Percentiles rank a stretch among this genome's conserved stretches.
phyloP scores from a whole-genome alignment of 2,797 vertebrate species.

The Catamblyrhynchus diadema region DNA sequence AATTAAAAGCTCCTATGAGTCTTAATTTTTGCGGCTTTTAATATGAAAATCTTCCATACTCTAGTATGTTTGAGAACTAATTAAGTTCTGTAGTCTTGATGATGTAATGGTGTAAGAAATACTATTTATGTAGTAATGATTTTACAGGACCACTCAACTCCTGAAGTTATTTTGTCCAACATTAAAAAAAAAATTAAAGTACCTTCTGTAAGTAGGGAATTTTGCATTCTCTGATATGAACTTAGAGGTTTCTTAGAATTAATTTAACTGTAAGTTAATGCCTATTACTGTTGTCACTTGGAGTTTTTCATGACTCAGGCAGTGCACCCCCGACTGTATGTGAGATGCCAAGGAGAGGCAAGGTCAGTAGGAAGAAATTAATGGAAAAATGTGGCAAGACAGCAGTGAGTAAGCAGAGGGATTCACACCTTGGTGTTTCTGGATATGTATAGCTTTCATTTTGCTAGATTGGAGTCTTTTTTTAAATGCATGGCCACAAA shows the following conservation, averaged over 20 bases:
- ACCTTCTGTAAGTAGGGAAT: neutral
- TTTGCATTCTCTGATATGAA: neutral
- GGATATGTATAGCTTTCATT: neutral
- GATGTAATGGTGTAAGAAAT: neutral
- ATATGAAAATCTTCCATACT: neutral
- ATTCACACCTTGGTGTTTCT: neutral
- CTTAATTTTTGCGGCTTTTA: constrained; percentile 38
- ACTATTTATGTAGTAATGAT: neutral
- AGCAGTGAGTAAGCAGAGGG: neutral
- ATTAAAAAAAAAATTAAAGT: neutral
- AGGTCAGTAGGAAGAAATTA: neutral
- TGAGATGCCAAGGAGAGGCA: neutral
- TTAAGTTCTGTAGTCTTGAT: neutral
- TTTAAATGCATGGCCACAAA: neutral
- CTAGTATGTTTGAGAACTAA: neutral
- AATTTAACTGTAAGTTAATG: neutral
- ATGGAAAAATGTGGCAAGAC: neutral
- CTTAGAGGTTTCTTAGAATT: neutral
- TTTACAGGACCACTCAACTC: neutral
- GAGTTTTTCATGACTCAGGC: neutral
- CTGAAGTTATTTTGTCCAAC: neutral
- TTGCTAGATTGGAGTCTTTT: neutral
- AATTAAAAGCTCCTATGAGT: neutral
- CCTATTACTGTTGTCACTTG: neutral
- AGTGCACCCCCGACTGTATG: fast-evolving